Percentiles rank a stretch among this genome's conserved stretches.
Conservation (phyloP, 1,140 invertebrate genomes). For the Aphis craccivora region DNA sequence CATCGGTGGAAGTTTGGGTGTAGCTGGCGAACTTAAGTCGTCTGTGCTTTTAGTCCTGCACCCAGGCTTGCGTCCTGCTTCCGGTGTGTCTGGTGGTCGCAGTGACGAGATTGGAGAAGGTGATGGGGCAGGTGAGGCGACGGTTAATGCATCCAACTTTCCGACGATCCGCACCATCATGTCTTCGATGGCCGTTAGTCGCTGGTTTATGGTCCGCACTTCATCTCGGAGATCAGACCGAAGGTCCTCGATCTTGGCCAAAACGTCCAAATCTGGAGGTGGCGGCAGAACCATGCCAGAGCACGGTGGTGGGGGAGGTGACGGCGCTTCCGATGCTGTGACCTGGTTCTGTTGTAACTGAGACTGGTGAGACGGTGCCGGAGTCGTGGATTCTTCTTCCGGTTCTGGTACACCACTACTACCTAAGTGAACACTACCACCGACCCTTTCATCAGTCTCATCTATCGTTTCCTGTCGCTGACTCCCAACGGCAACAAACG, state of each 20-base stretch:
- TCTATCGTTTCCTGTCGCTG: constrained; percentile 83
- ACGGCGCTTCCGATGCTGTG: constrained; percentile 62
- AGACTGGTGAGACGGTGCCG: constrained; percentile 54
- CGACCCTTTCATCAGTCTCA: constrained; percentile 73
- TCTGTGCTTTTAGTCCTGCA: constrained; percentile 63
- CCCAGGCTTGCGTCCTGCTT: background rate
- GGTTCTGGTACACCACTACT: constrained; percentile 62
- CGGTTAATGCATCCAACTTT: constrained; percentile 58
- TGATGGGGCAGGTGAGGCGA: background rate
- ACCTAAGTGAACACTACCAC: background rate
- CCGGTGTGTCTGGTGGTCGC: background rate
- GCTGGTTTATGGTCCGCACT: constrained; percentile 62
- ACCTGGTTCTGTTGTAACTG: constrained; percentile 55
- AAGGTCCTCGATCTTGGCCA: constrained; percentile 59
- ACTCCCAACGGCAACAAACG: constrained; percentile 60
- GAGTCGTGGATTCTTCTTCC: constrained; percentile 62
- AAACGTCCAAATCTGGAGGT: constrained; percentile 32
- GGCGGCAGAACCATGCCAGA: constrained; percentile 62
- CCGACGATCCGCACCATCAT: constrained; percentile 60
- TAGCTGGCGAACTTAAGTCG: constrained; percentile 65
- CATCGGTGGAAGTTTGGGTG: constrained; percentile 72
- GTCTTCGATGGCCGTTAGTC: constrained; percentile 47
- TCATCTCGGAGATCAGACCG: constrained; percentile 60
- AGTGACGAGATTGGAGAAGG: background rate
- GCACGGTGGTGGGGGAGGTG: constrained; percentile 62